phyloP scores from a whole-genome alignment of 2,888 invertebrate genomes.

The Mesorhabditis sp. region DNA sequence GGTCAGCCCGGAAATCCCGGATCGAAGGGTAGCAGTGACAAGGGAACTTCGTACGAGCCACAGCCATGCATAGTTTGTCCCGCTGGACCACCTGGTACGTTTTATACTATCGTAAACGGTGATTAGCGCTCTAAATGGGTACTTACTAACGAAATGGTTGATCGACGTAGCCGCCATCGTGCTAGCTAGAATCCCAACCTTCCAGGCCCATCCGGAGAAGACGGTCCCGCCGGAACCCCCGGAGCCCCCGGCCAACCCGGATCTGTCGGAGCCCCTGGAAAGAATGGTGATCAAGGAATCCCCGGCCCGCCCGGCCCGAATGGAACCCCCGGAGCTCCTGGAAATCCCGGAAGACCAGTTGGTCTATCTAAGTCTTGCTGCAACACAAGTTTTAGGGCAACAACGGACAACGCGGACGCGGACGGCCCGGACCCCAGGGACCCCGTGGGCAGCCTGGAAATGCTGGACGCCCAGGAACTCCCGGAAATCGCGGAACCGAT shows the following conservation, averaged over 20 bases:
- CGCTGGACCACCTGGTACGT: background rate
- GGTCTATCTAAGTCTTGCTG: slow-evolving; percentile 8
- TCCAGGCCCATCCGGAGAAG: background rate
- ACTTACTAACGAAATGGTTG: background rate
- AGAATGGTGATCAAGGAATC: background rate
- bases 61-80: background rate
- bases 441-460: slow-evolving; percentile 16
- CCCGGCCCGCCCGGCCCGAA: background rate
- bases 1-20: slow-evolving; percentile 3
- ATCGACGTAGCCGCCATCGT: background rate
- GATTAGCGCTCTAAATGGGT: background rate
- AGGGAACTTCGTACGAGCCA: background rate
- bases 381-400: background rate
- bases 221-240: background rate
- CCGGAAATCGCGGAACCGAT: slow-evolving; percentile 9
- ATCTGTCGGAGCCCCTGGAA: background rate
- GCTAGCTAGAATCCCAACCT: background rate
- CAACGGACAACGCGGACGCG: slow-evolving; percentile 7
- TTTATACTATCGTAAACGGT: no score
- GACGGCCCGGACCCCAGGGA: slow-evolving; percentile 16
- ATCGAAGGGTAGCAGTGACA: background rate
- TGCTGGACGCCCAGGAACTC: slow-evolving; percentile 15
- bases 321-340: background rate
- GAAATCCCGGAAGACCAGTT: slow-evolving; percentile 8
- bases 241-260: slow-evolving; percentile 3